Percentiles rank a stretch among this genome's conserved stretches.
Evolutionary conservation across 1,140 invertebrate genomes (phyloP).

Genomic region (Tetraneura akinire): DNA sequence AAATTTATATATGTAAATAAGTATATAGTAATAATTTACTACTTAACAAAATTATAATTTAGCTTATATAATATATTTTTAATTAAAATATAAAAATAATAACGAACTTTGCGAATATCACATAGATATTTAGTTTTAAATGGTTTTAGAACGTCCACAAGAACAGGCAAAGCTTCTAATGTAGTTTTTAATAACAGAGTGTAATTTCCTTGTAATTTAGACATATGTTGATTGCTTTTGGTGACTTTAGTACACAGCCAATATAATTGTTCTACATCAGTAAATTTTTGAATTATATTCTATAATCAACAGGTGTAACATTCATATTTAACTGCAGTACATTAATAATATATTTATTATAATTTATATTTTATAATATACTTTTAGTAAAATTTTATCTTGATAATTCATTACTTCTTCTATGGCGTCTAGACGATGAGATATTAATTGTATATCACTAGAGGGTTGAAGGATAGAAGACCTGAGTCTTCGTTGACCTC

Average conservation of each 20-base stretch:
- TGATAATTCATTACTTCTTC: constrained; percentile 73
- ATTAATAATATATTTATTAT: no score
- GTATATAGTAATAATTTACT: no score
- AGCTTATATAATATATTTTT: no score
- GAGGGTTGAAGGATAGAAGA: constrained; percentile 82
- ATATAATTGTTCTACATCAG: constrained; percentile 67
- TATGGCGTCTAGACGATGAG: constrained; percentile 71
- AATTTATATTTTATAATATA: constrained; percentile 11
- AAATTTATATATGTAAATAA: no score
- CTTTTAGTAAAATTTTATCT: constrained; percentile 58
- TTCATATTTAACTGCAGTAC: neutral
- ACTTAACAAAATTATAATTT: no score
- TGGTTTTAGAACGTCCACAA: constrained; percentile 59
- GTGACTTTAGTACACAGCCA: constrained; percentile 64
- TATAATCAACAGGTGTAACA: constrained; percentile 56
- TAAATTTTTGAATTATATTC: constrained; percentile 63
- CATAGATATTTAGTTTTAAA: constrained; percentile 27
- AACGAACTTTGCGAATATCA: constrained; percentile 30
- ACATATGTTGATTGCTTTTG: constrained; percentile 64
- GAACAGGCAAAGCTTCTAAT: constrained; percentile 70
- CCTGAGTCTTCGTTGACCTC: constrained; percentile 75
- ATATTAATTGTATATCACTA: constrained; percentile 68
- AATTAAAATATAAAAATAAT: neutral
- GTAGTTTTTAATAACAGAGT: constrained; percentile 77
- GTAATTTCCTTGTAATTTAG: constrained; percentile 78